Evolutionary conservation across 2,888 invertebrate species (phyloP).

Genomic region (Drosophila kokeensis): DNA sequence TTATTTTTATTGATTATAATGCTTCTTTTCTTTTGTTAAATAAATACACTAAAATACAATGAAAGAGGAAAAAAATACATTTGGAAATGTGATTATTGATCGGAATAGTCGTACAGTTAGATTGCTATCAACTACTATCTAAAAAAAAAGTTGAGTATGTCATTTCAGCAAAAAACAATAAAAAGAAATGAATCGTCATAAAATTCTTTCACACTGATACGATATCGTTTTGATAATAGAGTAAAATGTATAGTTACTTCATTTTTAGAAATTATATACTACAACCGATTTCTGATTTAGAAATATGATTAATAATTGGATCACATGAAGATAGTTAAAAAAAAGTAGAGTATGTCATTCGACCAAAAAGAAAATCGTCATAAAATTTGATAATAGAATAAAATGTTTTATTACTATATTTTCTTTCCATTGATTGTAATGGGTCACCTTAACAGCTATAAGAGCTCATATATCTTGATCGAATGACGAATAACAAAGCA

Average conservation of each 20-base stretch:
- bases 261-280: neutral
- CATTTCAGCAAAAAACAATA: neutral
- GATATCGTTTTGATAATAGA: conserved; percentile 12
- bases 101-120: neutral
- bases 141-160: neutral
- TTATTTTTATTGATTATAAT: neutral
- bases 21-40: neutral
- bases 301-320: neutral
- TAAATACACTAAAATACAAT: neutral
- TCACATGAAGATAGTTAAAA: neutral
- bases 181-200: neutral
- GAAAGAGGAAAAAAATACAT: neutral
- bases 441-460: neutral
- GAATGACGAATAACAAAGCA: conserved; percentile 20
- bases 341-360: neutral
- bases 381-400: neutral
- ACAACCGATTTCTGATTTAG: neutral
- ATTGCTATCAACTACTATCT: neutral
- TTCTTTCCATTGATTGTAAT: neutral
- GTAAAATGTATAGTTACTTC: too few species aligned
- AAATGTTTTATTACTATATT: neutral
- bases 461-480: neutral
- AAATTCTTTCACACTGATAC: neutral
- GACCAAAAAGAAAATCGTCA: neutral
- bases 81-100: neutral